Conservation (phyloP, 2,113 vertebrate species). For the Callocephalon fimbriatum region DNA sequence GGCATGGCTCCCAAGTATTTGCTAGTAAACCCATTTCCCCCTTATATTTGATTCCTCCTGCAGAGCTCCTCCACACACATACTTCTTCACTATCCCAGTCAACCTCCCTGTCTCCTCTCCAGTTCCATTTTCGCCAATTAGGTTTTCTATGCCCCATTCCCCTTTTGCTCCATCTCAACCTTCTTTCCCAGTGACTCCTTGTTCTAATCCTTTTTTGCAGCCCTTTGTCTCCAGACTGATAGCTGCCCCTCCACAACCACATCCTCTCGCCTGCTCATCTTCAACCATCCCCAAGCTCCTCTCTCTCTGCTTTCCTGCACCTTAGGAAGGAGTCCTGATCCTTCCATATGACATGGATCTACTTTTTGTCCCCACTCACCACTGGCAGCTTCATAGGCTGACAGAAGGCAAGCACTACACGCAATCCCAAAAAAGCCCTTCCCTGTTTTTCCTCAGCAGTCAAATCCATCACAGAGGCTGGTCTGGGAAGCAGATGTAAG, state of each 20-base stretch:
- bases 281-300: not conserved
- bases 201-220: not conserved
- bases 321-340: not conserved
- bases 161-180: not conserved
- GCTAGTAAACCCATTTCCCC: not conserved
- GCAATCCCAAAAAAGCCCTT: not conserved
- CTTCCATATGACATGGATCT: not conserved
- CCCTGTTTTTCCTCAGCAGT: not conserved
- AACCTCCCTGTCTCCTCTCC: not conserved
- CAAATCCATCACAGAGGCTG: not conserved
- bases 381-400: not conserved
- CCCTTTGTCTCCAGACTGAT: not conserved
- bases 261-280: not conserved
- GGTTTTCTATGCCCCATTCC: not conserved
- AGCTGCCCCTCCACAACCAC: not conserved
- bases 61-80: not conserved
- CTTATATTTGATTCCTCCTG: not conserved
- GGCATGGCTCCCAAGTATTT: not conserved
- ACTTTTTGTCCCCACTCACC: not conserved
- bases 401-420: not conserved
- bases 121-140: not conserved
- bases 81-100: not conserved
- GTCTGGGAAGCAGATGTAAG: constrained; percentile 5
- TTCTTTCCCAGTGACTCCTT: not conserved
- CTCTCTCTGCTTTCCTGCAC: not conserved